Base-by-base conservation (phyloP, 2,113 vertebrate genomes). In the Odocoileus virginianus region DNA sequence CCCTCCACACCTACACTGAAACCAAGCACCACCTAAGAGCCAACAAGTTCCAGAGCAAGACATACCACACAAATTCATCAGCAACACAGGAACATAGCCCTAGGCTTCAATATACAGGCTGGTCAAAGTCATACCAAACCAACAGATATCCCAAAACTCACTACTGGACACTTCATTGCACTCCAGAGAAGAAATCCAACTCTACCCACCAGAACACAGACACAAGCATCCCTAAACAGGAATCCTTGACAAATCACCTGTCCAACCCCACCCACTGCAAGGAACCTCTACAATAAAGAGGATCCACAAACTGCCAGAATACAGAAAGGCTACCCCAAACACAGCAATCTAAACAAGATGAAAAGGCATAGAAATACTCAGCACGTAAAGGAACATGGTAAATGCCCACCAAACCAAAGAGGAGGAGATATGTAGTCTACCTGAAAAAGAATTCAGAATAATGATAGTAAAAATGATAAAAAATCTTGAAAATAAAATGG, bases 311-410 rank as follows among this genome's bases (percentile, higher is more conserved):
- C 64, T 71, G 17, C 4, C 64, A 71, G 17, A 71, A 71, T 71
- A 36, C 2, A 5, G n/a, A 11, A 36, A 71, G 8, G 4, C 17
- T 4, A 1, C 8, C n/a, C 4, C 4, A 21, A 71, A 71, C 17
- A 67, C n/a, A 71, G 64, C 33, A 36, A 21, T 71, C n/a, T 71
- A 21, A 36, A 71, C 4, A 21, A 71, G 17, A 36, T 36, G n/a
- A 71, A 71, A 71, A 36, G 8, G 64, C 17, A 71, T n/a, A 71
- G n/a, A 71, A 71, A 11, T 36, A 71, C 17, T 21, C 17, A 71
- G 17, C 17, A 71, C 7, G 17, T 36, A 71, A 36, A 36, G 4
- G 9, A 71, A 71, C 9, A 71, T 36, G 64, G 21, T 71, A 71
- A 71, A 71, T 36, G n/a, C 17, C 17, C 64, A 71, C 9, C 8